Percentiles rank a stretch among this genome's conserved stretches.
These are phyloP conservation scores for Benitochromis conjunctus DNA, from an alignment of 2,113 vertebrate species.

Conservation along the genomic window DNA sequence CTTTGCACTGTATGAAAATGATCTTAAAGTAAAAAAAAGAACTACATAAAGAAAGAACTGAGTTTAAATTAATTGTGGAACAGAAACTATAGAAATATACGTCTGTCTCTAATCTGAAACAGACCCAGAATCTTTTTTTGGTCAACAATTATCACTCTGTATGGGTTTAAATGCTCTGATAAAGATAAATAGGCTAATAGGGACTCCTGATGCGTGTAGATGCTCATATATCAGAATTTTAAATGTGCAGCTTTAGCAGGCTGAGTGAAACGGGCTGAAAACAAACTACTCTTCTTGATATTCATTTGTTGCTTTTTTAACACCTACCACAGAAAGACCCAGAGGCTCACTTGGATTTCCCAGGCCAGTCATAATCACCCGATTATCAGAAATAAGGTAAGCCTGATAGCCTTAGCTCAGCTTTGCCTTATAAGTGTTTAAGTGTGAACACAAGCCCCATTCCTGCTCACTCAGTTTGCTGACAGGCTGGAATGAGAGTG, in stretches of 20 bases:
- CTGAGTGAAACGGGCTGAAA: not conserved
- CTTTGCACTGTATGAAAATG: not conserved
- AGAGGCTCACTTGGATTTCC: not conserved
- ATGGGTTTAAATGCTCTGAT: not conserved
- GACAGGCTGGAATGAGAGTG: constrained; percentile 47
- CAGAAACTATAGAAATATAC: not conserved
- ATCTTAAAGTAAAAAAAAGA: not conserved
- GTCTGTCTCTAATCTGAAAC: not conserved
- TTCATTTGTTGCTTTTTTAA: constrained; percentile 5
- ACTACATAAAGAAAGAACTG: not conserved
- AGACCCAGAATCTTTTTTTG: not conserved
- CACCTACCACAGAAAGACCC: not conserved
- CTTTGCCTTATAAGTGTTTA: not conserved
- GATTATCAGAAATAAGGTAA: constrained; percentile 10
- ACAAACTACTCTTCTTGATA: not conserved
- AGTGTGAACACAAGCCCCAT: constrained; percentile 22
- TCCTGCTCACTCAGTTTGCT: constrained; percentile 7
- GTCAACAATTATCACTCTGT: not conserved
- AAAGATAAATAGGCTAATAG: not conserved
- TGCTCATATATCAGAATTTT: not conserved
- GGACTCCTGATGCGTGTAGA: not conserved
- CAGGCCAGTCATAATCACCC: constrained; percentile 12
- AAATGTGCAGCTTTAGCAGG: not conserved
- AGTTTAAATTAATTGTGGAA: not conserved
- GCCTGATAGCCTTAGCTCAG: not conserved